These are phyloP conservation scores for Oryzias celebensis DNA, from an alignment of 2,113 vertebrate species.

Conservation along the genomic window DNA sequence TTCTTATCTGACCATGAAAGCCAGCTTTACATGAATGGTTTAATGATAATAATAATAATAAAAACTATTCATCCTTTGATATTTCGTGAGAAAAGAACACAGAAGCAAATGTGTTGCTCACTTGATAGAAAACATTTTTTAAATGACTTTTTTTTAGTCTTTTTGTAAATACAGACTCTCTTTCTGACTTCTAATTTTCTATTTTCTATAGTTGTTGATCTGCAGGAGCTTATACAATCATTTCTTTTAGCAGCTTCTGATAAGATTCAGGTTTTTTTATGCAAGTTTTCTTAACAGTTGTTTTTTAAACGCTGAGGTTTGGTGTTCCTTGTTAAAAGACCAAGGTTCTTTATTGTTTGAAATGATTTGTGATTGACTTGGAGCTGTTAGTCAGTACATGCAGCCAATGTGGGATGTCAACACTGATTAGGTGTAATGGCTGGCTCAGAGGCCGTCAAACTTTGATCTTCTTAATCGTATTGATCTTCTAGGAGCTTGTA, in stretches of 20 bases:
- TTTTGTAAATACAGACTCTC: slow-evolving; percentile 44
- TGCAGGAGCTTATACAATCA: slow-evolving; percentile 44
- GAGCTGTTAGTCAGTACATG: slow-evolving; percentile 29
- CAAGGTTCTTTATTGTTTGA: slow-evolving; percentile 24
- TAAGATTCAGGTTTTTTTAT: slow-evolving; percentile 75
- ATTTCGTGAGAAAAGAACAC: slow-evolving; percentile 40
- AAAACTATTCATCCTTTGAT: slow-evolving; percentile 41
- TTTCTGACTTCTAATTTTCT: slow-evolving; percentile 38
- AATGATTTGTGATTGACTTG: slow-evolving; percentile 29
- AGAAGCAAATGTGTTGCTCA: slow-evolving; percentile 27
- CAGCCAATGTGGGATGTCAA: slow-evolving; percentile 53
- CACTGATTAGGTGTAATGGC: slow-evolving; percentile 66
- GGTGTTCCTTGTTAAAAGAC: slow-evolving; percentile 21
- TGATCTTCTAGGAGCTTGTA: slow-evolving; percentile 55
- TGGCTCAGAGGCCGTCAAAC: slow-evolving; percentile 56
- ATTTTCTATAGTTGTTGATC: slow-evolving; percentile 33
- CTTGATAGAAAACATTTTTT: slow-evolving; percentile 35
- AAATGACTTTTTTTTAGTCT: slow-evolving; percentile 31
- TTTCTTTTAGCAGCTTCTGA: slow-evolving; percentile 54
- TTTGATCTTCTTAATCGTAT: slow-evolving; percentile 68
- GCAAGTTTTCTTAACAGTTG: slow-evolving; percentile 65
- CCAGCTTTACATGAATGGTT: slow-evolving; percentile 52
- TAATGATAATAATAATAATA: slow-evolving; percentile 55
- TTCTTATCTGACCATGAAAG: slow-evolving; percentile 48
- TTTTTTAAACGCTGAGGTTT: slow-evolving; percentile 21